These are phyloP conservation scores for Catamblyrhynchus diadema DNA, from an alignment of 2,797 vertebrate genomes.

Conservation along the genomic window DNA sequence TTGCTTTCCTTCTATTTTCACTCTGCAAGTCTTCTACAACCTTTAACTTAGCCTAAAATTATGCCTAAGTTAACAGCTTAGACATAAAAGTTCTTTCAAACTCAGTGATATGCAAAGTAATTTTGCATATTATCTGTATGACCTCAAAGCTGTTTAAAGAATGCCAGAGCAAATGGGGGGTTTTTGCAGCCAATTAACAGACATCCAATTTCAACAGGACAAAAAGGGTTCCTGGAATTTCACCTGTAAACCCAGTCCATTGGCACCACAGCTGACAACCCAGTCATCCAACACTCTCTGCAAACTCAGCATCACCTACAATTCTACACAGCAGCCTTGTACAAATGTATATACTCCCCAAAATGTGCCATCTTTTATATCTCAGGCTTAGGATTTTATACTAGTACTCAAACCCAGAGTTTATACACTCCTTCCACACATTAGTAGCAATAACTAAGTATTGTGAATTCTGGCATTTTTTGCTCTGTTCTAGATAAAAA, in stretches of 20 bases:
- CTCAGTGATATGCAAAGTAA: neutral
- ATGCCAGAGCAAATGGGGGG: neutral
- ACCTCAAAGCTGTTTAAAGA: neutral
- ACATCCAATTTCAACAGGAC: neutral
- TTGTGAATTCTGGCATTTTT: neutral
- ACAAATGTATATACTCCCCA: neutral
- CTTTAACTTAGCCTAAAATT: neutral
- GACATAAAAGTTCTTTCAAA: neutral
- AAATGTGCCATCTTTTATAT: neutral
- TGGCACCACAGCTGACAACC: neutral
- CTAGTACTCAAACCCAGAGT: neutral
- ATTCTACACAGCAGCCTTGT: neutral
- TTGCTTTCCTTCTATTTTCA: neutral
- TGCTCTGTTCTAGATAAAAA: neutral
- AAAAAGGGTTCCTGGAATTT: neutral
- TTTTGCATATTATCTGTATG: neutral
- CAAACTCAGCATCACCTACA: neutral
- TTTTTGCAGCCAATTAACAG: neutral
- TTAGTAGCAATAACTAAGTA: neutral
- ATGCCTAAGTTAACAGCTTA: neutral
- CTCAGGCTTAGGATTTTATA: neutral
- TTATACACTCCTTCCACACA: neutral
- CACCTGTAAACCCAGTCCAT: neutral
- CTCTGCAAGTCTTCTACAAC: neutral
- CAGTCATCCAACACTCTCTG: rapidly evolving